Conservation (phyloP, 2,797 vertebrate genomes). For the Sebastes itinus region DNA sequence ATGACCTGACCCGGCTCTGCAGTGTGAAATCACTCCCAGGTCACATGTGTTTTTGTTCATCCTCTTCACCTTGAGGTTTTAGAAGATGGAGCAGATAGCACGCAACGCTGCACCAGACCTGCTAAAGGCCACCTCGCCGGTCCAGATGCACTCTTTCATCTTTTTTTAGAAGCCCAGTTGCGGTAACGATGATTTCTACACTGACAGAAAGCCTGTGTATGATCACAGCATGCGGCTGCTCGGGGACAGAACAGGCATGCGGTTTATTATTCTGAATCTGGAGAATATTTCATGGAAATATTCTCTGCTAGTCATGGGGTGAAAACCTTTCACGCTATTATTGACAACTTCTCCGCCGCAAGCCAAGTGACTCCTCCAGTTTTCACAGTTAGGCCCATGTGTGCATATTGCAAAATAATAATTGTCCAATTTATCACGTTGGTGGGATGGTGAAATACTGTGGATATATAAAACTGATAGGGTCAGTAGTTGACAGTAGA, state of each 20-base stretch:
- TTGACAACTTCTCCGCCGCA: slow-evolving; percentile 61
- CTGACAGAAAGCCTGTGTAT: slow-evolving; percentile 71
- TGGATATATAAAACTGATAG: slow-evolving; percentile 53
- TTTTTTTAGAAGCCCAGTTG: slow-evolving; percentile 68
- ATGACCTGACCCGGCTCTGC: slow-evolving; percentile 69
- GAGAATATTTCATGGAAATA: slow-evolving; percentile 74
- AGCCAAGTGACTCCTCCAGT: slow-evolving; percentile 59
- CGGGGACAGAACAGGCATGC: slow-evolving; percentile 59
- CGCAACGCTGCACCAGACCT: slow-evolving; percentile 60
- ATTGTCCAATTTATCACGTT: slow-evolving; percentile 55
- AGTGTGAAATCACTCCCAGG: slow-evolving; percentile 79
- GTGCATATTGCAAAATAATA: slow-evolving; percentile 64
- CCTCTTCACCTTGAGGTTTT: slow-evolving; percentile 75
- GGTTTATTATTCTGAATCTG: slow-evolving; percentile 72
- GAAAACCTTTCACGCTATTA: slow-evolving; percentile 68
- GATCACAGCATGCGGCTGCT: slow-evolving; percentile 70
- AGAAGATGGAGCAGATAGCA: slow-evolving; percentile 75
- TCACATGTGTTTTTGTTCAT: slow-evolving; percentile 82
- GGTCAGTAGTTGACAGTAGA: slow-evolving; percentile 73
- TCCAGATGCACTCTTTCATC: slow-evolving; percentile 76
- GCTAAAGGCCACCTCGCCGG: slow-evolving; percentile 67
- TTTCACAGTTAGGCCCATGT: slow-evolving; percentile 28
- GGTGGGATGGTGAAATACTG: slow-evolving; percentile 59
- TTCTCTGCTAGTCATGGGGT: slow-evolving; percentile 53
- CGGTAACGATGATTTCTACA: slow-evolving; percentile 73